These are phyloP conservation scores for Marmota monax DNA, from an alignment of 2,113 vertebrate species.

Conservation along the genomic window DNA sequence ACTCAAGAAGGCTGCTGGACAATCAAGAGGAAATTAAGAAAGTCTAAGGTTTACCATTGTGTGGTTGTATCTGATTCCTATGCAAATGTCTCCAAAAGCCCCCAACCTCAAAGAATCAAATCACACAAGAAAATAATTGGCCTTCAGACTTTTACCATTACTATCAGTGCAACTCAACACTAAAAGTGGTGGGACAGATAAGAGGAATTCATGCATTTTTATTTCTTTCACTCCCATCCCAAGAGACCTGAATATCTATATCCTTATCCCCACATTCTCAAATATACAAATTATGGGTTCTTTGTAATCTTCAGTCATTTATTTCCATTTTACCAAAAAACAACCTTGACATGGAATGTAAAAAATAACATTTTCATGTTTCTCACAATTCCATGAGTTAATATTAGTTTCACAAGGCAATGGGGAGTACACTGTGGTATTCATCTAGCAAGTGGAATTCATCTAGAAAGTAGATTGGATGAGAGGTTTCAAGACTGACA, in stretches of 20 bases:
- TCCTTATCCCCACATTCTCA: not conserved
- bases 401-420: not conserved
- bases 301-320: not conserved
- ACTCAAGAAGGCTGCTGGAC: not conserved
- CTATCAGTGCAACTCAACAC: not conserved
- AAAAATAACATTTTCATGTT: not conserved
- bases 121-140: not conserved
- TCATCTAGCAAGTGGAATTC: not conserved
- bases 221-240: not conserved
- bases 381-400: not conserved
- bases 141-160: not conserved
- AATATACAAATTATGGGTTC: not conserved
- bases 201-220: not conserved
- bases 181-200: not conserved
- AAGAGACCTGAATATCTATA: not conserved
- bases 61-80: not conserved
- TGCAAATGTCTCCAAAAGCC: not conserved
- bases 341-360: not conserved
- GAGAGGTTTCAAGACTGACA: not conserved
- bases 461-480: not conserved
- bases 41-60: fast-evolving
- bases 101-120: not conserved
- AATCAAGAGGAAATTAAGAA: not conserved
- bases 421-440: not conserved
- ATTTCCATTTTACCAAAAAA: not conserved